These are phyloP conservation scores for Heliconius melpomene DNA, from an alignment of 1,140 invertebrate species.

Conservation along the genomic window DNA sequence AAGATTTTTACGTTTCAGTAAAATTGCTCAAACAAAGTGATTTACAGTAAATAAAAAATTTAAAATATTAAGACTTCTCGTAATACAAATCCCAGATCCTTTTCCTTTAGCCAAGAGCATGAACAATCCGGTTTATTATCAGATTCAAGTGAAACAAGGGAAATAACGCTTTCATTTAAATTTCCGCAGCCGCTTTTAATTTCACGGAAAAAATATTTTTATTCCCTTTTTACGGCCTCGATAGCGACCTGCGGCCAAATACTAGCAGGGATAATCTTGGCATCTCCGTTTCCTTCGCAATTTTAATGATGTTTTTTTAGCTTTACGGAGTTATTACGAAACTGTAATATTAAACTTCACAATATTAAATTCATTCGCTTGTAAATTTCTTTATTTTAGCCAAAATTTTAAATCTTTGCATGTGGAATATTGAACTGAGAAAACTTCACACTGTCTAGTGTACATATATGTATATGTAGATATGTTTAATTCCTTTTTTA, in stretches of 20 bases:
- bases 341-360: background rate
- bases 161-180: conserved; percentile 25
- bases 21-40: conserved; percentile 10
- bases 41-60: conserved; percentile 15
- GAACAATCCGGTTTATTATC: conserved; percentile 24
- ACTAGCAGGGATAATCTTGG: conserved; percentile 46
- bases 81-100: conserved; percentile 17
- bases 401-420: background rate
- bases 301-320: conserved; percentile 39
- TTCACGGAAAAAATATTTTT: conserved; percentile 32
- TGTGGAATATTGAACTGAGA: background rate
- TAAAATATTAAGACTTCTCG: background rate
- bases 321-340: background rate
- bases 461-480: background rate
- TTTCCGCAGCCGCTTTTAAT: conserved; percentile 21
- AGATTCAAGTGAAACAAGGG: conserved; percentile 22
- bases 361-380: background rate
- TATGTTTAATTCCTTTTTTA: background rate
- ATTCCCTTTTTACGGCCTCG: conserved; percentile 36
- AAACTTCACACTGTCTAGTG: background rate
- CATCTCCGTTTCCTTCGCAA: conserved; percentile 47
- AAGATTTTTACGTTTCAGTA: conserved; percentile 17
- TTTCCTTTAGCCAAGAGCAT: conserved; percentile 22
- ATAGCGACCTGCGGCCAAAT: conserved; percentile 43
- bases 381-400: too few species aligned